These are phyloP conservation scores for Heptranchias perlo DNA, from an alignment of 2,113 vertebrate genomes.

Conservation along the genomic window DNA sequence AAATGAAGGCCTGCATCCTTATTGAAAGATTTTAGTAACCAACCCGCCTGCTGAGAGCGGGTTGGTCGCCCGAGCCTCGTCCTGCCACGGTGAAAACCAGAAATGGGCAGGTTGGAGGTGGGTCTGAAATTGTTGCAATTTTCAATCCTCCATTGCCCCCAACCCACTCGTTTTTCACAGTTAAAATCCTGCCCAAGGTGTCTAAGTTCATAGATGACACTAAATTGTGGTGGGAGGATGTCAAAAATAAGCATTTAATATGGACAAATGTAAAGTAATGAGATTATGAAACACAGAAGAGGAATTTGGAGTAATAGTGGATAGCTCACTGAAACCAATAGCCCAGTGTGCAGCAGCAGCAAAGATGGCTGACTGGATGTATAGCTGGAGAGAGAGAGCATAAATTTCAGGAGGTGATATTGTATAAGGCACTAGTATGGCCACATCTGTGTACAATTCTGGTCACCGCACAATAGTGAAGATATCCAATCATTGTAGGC, in stretches of 20 bases:
- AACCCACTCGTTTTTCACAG: too few relatives aligned
- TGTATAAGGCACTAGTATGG: neutral
- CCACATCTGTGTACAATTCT: neutral
- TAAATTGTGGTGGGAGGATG: neutral
- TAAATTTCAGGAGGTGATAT: neutral
- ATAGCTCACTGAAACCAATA: neutral
- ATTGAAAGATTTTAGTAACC: too few relatives aligned
- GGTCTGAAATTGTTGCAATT: too few relatives aligned
- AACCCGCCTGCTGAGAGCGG: too few relatives aligned
- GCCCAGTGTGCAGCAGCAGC: neutral
- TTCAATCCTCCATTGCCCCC: too few relatives aligned
- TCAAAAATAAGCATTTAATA: neutral
- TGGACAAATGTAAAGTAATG: neutral
- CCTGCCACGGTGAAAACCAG: too few relatives aligned
- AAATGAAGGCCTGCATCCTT: too few relatives aligned
- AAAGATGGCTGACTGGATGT: neutral
- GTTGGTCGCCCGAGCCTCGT: too few relatives aligned
- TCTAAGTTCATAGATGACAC: neutral
- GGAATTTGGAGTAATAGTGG: neutral
- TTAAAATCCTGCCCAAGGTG: too few relatives aligned
- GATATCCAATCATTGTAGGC: neutral
- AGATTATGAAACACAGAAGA: neutral
- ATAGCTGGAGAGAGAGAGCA: neutral
- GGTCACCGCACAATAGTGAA: neutral
- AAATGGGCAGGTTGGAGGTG: too few relatives aligned